phyloP scores from a whole-genome alignment of 2,888 invertebrate genomes.

The Phortica okadai region DNA sequence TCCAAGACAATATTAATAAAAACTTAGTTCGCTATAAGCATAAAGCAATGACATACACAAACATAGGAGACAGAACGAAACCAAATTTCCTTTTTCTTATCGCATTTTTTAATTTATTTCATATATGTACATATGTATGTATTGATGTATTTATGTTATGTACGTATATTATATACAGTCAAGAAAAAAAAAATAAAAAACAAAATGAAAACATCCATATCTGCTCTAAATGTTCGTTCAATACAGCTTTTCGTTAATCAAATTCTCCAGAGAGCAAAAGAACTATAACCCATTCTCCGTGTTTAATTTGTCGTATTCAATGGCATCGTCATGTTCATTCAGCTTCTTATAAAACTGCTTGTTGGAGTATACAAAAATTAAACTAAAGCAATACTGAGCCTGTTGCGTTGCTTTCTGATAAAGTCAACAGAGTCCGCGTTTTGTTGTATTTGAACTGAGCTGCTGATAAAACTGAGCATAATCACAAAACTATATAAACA shows the following conservation, averaged over 20 bases:
- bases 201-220: background rate
- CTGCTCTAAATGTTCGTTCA: background rate
- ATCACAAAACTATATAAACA: background rate
- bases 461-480: background rate
- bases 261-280: background rate
- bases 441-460: background rate
- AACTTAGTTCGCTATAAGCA: too few relatives aligned
- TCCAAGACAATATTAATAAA: too few relatives aligned
- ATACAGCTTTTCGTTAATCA: background rate
- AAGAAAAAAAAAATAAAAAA: background rate
- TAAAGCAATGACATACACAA: too few relatives aligned
- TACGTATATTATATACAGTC: background rate
- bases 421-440: background rate
- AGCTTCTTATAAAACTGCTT: background rate
- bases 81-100: conserved; percentile 18
- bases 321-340: background rate
- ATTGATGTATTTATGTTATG: background rate
- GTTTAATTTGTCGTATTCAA: background rate
- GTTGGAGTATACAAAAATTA: background rate
- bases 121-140: background rate
- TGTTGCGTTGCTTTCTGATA: background rate
- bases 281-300: background rate
- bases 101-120: conserved; percentile 1
- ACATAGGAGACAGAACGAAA: conserved; percentile 1
- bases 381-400: background rate